Evolutionary conservation across 2,113 vertebrate genomes (phyloP).

Genomic region (Anarrhichthys ocellatus): DNA sequence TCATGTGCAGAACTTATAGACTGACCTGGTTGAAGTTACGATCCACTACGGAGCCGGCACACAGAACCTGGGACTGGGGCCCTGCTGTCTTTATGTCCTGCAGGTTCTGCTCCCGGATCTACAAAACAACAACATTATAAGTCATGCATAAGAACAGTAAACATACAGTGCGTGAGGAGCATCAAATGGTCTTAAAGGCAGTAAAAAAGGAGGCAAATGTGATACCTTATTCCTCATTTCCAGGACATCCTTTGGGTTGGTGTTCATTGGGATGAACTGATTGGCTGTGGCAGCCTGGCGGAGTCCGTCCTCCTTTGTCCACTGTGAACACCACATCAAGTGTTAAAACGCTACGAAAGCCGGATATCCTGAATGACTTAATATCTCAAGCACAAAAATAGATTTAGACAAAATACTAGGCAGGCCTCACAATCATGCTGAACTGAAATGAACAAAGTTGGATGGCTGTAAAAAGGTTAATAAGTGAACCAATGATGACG

Average conservation of each 20-base stretch:
- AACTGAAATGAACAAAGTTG: constrained; percentile 76
- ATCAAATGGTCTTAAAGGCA: not conserved
- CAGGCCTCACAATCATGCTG: constrained; percentile 89
- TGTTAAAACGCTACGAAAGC: constrained; percentile 56
- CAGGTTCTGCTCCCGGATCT: constrained; percentile 98
- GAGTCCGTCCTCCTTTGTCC: constrained; percentile 96
- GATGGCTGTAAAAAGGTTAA: constrained; percentile 56
- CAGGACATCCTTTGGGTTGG: constrained; percentile 97
- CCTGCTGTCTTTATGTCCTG: constrained; percentile 98
- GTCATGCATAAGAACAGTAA: not conserved
- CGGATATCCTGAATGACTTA: constrained; percentile 33
- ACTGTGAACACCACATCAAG: constrained; percentile 89
- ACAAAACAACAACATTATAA: constrained; percentile 1
- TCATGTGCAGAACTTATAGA: constrained; percentile 14
- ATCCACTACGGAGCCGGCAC: constrained; percentile 87
- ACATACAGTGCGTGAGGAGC: not conserved
- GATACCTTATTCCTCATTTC: constrained; percentile 99
- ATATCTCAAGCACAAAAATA: constrained; percentile 64
- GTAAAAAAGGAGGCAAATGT: not conserved
- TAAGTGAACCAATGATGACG: constrained; percentile 90
- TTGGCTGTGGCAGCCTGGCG: constrained; percentile 94
- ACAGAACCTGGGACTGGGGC: constrained; percentile 95
- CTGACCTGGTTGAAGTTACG: constrained; percentile 94
- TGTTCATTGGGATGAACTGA: constrained; percentile 99
- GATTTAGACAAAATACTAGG: constrained; percentile 60